A percentile compares a stretch with the other conserved stretches of the same genome.
These are phyloP conservation scores for Metaphire vulgaris DNA, from an alignment of 1,140 invertebrate genomes.

Conservation along the genomic window DNA sequence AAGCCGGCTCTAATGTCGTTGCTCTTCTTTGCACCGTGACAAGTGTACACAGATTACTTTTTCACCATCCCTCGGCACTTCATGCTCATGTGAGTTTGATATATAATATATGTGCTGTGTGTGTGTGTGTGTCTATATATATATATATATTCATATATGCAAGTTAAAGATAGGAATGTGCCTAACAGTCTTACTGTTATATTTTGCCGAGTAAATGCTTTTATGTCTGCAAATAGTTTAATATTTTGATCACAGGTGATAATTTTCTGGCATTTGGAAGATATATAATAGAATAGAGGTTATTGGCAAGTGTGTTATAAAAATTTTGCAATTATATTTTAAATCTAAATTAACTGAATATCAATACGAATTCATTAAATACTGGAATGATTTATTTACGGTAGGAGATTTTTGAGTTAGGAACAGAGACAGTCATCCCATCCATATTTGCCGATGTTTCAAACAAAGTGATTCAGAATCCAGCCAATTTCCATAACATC, in stretches of 20 bases:
- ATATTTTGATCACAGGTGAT: too few species aligned
- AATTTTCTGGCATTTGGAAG: background rate
- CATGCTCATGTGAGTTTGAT: background rate
- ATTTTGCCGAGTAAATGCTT: too few species aligned
- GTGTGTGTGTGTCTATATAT: background rate
- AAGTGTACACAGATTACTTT: background rate
- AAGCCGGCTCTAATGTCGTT: background rate
- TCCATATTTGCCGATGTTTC: background rate
- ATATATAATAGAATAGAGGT: background rate
- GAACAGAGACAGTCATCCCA: background rate
- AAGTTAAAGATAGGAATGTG: background rate
- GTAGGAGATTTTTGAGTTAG: background rate
- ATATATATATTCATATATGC: background rate
- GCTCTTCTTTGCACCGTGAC: background rate
- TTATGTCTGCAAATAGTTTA: too few species aligned
- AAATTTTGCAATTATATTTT: background rate
- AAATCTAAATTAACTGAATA: background rate
- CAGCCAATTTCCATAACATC: background rate
- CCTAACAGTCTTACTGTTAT: background rate
- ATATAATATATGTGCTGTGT: background rate
- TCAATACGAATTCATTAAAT: background rate
- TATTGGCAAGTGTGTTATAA: background rate
- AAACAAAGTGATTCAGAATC: background rate
- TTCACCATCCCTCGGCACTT: background rate
- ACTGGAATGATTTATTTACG: too few species aligned